Percentiles rank a stretch among this genome's conserved stretches.
Conservation (phyloP, 2,888 invertebrate genomes). For the Muscina levida region DNA sequence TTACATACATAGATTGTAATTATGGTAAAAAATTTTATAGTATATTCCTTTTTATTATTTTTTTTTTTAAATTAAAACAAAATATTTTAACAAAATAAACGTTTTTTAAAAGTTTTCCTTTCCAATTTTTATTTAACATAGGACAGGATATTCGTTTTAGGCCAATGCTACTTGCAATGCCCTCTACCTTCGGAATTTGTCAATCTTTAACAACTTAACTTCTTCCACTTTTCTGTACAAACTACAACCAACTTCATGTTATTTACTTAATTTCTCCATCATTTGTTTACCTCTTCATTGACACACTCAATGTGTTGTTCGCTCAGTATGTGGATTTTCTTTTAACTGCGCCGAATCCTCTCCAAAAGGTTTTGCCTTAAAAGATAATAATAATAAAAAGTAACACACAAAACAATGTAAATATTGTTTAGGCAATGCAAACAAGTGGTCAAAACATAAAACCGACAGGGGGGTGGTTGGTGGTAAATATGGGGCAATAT, state of each 20-base stretch:
- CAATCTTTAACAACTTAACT: no score
- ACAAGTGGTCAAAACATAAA: conserved; percentile 63
- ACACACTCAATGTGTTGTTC: not conserved
- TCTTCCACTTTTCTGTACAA: no score
- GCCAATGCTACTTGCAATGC: no score
- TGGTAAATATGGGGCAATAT: conserved; percentile 11
- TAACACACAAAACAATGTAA: conserved; percentile 5
- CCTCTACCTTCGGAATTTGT: no score
- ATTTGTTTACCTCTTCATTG: not conserved
- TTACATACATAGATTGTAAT: no score
- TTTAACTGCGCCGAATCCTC: conserved; percentile 50
- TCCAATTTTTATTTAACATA: no score
- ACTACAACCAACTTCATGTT: conserved; percentile 28
- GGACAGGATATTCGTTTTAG: no score
- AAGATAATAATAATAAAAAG: not conserved
- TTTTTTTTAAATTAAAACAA: no score
- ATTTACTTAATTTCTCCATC: not conserved
- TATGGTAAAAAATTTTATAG: no score
- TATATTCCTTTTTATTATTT: no score
- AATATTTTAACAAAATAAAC: no score
- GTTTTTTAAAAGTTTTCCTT: no score
- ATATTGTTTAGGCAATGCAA: conserved; percentile 46
- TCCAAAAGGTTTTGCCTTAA: not conserved
- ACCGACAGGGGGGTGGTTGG: conserved; percentile 34
- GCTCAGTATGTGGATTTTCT: not conserved